phyloP scores from a whole-genome alignment of 2,113 vertebrate genomes.

The Peromyscus maniculatus region DNA sequence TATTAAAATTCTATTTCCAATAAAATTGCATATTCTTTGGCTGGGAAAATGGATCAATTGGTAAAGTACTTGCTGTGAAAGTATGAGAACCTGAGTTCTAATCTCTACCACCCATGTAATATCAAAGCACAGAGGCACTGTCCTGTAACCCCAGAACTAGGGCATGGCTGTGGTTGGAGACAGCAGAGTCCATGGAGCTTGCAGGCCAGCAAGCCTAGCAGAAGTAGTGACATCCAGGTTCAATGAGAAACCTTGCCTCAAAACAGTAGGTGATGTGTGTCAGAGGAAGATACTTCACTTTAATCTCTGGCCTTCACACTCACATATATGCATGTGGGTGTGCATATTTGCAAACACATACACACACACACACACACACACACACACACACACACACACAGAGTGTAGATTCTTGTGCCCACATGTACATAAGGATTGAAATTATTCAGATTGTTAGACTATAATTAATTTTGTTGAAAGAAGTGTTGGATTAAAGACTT shows the following conservation, averaged over 20 bases:
- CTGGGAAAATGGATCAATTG: neutral
- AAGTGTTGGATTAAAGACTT: neutral
- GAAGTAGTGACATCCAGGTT: neutral
- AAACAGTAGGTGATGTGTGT: neutral
- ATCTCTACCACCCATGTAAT: neutral
- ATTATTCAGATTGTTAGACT: neutral
- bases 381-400: neutral
- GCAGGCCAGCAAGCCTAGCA: neutral
- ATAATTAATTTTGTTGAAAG: neutral
- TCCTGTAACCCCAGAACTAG: neutral
- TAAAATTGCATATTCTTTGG: neutral
- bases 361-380: neutral
- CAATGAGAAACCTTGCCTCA: neutral
- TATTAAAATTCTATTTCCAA: neutral
- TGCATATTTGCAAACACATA: too few species aligned
- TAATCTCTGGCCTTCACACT: neutral
- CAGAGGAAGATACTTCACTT: neutral
- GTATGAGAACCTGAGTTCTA: neutral
- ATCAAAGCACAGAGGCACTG: neutral
- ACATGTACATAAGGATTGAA: neutral
- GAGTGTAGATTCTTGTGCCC: neutral
- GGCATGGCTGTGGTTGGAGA: too few species aligned
- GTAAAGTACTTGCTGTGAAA: neutral
- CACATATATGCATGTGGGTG: neutral
- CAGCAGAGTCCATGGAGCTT: neutral